Evolutionary conservation across 1,140 invertebrate genomes (phyloP).

Genomic region (Glossosoma conforme): DNA sequence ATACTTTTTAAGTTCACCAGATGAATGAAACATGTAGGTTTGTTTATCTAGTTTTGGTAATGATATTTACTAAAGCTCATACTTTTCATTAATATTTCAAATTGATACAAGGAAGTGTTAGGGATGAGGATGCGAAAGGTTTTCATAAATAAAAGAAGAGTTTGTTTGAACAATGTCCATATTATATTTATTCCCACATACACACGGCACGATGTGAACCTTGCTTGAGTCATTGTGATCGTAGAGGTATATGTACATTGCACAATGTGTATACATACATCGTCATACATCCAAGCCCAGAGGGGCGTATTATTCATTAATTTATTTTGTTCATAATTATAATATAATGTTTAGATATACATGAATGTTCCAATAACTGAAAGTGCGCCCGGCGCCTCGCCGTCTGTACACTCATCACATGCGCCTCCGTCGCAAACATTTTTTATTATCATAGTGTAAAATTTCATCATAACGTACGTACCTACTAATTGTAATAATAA

Average conservation of each 20-base stretch:
- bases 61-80: no score
- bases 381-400: conserved; percentile 50
- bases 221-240: conserved; percentile 67
- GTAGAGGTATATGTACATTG: conserved; percentile 63
- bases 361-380: conserved; percentile 51
- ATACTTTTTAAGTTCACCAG: no score
- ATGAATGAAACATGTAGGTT: no score
- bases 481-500: conserved; percentile 30
- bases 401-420: conserved; percentile 42
- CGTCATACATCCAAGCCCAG: conserved; percentile 51
- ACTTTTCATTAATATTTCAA: not conserved
- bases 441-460: conserved; percentile 30
- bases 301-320: conserved; percentile 36
- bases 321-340: conserved; percentile 34
- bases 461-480: conserved; percentile 31
- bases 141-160: conserved; percentile 45
- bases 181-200: conserved; percentile 81
- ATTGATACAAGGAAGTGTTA: not conserved
- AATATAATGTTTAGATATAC: conserved; percentile 32
- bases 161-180: conserved; percentile 77
- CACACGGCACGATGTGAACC: conserved; percentile 82
- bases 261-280: conserved; percentile 65
- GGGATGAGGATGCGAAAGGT: conserved; percentile 6
- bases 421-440: conserved; percentile 31
- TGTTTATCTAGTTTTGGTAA: no score